Conservation (phyloP, 2,888 invertebrate genomes). For the Archips crataeganus region DNA sequence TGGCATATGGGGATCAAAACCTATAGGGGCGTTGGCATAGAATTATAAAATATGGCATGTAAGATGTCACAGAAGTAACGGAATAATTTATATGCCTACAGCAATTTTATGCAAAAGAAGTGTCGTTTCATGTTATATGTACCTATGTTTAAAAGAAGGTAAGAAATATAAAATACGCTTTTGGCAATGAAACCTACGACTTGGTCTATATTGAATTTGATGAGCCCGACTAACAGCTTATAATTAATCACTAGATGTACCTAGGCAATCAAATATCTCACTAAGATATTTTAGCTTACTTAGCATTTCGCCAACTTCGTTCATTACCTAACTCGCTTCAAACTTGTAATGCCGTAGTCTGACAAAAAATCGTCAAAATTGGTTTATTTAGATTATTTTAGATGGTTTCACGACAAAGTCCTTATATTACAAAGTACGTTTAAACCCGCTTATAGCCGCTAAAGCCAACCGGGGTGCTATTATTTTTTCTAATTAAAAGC, state of each 20-base stretch:
- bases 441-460: conserved; percentile 45
- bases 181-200: neutral
- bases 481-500: conserved; percentile 70
- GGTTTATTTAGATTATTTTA: neutral
- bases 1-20: too few species aligned
- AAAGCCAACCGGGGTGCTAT: conserved; percentile 59
- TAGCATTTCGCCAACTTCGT: neutral
- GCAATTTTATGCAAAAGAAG: too few species aligned
- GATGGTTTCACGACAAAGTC: neutral
- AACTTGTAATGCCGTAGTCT: neutral
- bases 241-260: neutral
- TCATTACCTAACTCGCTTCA: neutral
- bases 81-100: too few species aligned
- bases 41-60: too few species aligned
- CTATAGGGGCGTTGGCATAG: too few species aligned
- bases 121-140: too few species aligned
- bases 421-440: conserved; percentile 4
- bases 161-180: too few species aligned
- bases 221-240: neutral
- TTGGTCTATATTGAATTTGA: neutral
- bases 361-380: neutral
- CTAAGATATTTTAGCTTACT: conserved; percentile 8
- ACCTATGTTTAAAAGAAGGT: too few species aligned
- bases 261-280: neutral
- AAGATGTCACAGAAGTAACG: too few species aligned